Conservation (phyloP, 1,140 invertebrate genomes). For the Hestina assimilis region DNA sequence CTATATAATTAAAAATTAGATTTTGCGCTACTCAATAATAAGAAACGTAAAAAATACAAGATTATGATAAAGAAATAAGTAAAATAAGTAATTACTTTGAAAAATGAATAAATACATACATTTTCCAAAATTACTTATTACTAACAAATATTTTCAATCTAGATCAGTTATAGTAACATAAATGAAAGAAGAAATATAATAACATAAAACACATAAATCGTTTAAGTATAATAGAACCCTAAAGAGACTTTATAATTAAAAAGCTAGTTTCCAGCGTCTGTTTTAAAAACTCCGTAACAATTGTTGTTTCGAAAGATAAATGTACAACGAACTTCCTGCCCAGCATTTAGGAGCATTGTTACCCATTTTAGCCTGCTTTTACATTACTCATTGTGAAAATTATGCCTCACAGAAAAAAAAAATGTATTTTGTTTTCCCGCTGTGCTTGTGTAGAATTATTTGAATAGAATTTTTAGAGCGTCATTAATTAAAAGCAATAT, state of each 20-base stretch:
- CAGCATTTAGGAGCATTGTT: background rate
- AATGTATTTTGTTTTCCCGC: background rate
- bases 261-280: background rate
- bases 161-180: too few species aligned
- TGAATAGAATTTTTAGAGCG: background rate
- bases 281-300: background rate
- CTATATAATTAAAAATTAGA: too few species aligned
- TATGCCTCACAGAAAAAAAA: background rate
- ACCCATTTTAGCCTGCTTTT: background rate
- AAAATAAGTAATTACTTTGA: too few species aligned
- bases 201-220: background rate
- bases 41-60: too few species aligned
- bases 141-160: too few species aligned
- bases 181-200: too few species aligned
- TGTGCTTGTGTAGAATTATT: background rate
- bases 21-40: too few species aligned
- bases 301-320: background rate
- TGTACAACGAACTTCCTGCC: background rate
- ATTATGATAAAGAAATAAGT: too few species aligned
- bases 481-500: background rate
- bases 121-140: too few species aligned
- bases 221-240: background rate
- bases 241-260: background rate
- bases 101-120: too few species aligned
- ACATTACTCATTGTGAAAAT: constrained; percentile 1